Base-by-base conservation (phyloP, 2,888 invertebrate genomes). In the Thereva nobilitata region DNA sequence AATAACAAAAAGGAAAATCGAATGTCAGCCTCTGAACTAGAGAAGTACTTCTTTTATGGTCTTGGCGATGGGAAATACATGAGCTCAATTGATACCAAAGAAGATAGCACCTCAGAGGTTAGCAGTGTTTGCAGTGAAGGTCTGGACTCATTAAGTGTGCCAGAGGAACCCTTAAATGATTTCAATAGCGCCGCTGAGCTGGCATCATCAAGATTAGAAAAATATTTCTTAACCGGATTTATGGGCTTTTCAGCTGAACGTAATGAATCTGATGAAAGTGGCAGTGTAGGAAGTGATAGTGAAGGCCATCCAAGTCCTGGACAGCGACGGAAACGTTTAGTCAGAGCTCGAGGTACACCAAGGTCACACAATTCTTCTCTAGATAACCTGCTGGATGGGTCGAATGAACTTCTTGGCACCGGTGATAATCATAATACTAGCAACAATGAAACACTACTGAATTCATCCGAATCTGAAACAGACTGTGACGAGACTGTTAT, bases 41-140 rank as follows among this genome's bases (percentile, higher is more conserved):
- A 95, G 78, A 94, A 93, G 79, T 95, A 95, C 78, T 94, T 93
- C 83, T 93, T 92, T 81, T 94, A 91, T 74, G 92, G 90, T 0
- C 84, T 95, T 49, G 92, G 90, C 34, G 92, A 91, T 74, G 90
- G 89, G 6, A 82, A 83, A 76, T 80, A 66, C 47, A 82, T 71
- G 82, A 83, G 71, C 68, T 81, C 71, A 72, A 82, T 78, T 71
- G 84, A 78, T 4, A 81, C 81, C 8, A 76, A 82, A 3, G 88
- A 88, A 67, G 88, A 89, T 75, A 85, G 84, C 67, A 84, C 89
- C 67, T 92, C 92, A 2, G 94, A 95, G 79, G 91, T 91, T 1
- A 92, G 92, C 68, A 92, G 93, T 74, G 89, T 92, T 72, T 91
- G 91, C 76, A 93, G 93, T 75, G 93, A 93, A 78, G 88, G 90